Evolutionary conservation across 2,888 invertebrate genomes (phyloP).

Genomic region (Eubasilissa splendida): DNA sequence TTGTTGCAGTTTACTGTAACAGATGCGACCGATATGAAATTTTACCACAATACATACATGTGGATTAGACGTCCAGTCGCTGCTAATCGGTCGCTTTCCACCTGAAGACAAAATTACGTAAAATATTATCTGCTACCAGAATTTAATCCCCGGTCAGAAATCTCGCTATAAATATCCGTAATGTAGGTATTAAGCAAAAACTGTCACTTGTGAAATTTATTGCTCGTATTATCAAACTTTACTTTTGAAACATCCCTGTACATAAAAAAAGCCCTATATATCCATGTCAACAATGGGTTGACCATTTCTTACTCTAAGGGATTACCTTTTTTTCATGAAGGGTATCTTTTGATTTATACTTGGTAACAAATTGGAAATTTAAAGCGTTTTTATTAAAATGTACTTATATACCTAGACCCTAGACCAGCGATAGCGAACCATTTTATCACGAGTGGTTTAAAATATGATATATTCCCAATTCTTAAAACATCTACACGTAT

Average conservation of each 20-base stretch:
- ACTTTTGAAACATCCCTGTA: conserved; percentile 16
- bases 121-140: not conserved
- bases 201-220: conserved; percentile 24
- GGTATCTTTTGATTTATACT: conserved; percentile 39
- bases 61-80: too few relatives aligned
- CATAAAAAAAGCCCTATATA: conserved; percentile 16
- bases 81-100: too few relatives aligned
- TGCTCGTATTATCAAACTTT: conserved; percentile 31
- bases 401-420: too few relatives aligned
- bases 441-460: too few relatives aligned
- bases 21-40: too few relatives aligned
- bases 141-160: conserved; percentile 1
- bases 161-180: conserved; percentile 34
- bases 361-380: conserved; percentile 20
- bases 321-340: conserved; percentile 4
- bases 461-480: too few relatives aligned
- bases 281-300: conserved; percentile 34
- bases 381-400: conserved; percentile 2
- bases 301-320: conserved; percentile 24
- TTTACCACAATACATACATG: too few relatives aligned
- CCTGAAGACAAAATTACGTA: not conserved
- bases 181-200: conserved; percentile 16
- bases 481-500: too few relatives aligned
- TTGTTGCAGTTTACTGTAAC: too few relatives aligned
- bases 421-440: too few relatives aligned